Evolutionary conservation across 2,113 vertebrate species (phyloP).

Genomic region (Siphamia tubifer): DNA sequence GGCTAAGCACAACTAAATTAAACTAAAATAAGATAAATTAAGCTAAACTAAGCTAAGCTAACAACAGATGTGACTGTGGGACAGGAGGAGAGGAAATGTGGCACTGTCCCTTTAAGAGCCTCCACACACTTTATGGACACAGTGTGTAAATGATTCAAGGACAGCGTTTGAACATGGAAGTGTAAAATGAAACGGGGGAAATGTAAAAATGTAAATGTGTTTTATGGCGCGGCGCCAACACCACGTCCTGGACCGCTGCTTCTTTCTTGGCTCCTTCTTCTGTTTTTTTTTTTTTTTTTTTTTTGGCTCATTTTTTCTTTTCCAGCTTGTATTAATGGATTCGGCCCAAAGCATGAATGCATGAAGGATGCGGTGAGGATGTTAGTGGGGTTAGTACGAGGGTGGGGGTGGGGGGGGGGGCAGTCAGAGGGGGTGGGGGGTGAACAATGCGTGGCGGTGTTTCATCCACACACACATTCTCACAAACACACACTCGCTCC

Average conservation of each 20-base stretch:
- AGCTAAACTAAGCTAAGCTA: no score
- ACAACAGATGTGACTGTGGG: not conserved
- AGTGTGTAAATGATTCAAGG: constrained; percentile 12
- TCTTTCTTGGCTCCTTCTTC: constrained; percentile 5
- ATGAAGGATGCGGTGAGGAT: constrained; percentile 43
- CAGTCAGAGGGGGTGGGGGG: constrained; percentile 27
- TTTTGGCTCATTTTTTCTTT: no score
- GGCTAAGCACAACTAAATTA: no score
- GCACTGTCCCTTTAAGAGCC: constrained; percentile 7
- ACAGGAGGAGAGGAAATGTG: not conserved
- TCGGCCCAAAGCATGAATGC: constrained; percentile 48
- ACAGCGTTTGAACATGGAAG: constrained; percentile 31
- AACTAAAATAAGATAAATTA: no score
- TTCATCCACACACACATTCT: constrained; percentile 23
- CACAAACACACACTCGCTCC: constrained; percentile 8
- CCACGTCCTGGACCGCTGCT: constrained; percentile 36
- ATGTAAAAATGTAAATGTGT: constrained; percentile 50
- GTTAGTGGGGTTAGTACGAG: constrained; percentile 70
- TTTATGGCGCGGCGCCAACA: constrained; percentile 29
- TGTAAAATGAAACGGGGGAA: constrained; percentile 26
- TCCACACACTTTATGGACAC: constrained; percentile 9
- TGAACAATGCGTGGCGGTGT: constrained; percentile 48
- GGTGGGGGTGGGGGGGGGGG: not conserved
- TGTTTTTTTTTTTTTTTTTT: constrained; percentile 4
- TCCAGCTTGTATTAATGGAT: constrained; percentile 40